Evolutionary conservation across 2,888 invertebrate species (phyloP).

Genomic region (Pilophorus perplexus): DNA sequence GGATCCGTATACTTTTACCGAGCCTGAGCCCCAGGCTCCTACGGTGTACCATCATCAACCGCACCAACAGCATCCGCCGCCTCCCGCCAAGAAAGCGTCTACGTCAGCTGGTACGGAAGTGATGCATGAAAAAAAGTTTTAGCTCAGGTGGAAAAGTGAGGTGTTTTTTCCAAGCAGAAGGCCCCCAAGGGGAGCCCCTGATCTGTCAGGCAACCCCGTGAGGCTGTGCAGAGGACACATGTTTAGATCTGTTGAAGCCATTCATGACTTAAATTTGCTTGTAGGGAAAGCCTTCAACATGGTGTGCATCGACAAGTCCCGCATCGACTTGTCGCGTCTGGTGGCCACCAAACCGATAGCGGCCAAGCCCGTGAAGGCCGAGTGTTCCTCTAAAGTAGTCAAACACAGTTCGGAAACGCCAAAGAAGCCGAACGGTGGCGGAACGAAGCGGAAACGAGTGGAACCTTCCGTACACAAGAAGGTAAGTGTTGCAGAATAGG

Average conservation of each 20-base stretch:
- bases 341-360: no score
- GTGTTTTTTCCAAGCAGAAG: no score
- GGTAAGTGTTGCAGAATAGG: neutral
- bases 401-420: neutral
- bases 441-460: slow-evolving; percentile 47
- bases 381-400: neutral
- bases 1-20: slow-evolving; percentile 49
- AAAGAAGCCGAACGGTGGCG: slow-evolving; percentile 35
- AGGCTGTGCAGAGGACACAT: no score
- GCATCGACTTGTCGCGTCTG: slow-evolving; percentile 41
- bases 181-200: no score
- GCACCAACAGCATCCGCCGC: neutral
- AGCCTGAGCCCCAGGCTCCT: slow-evolving; percentile 47
- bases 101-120: slow-evolving; percentile 2
- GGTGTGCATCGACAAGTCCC: slow-evolving; percentile 44
- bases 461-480: slow-evolving; percentile 36
- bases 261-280: no score
- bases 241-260: no score
- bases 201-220: no score
- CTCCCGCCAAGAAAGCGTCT: slow-evolving; percentile 8
- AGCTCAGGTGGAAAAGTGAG: no score
- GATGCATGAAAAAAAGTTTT: no score
- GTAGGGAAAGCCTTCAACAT: slow-evolving; percentile 40
- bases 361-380: slow-evolving; percentile 34
- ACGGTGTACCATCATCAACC: slow-evolving; percentile 45